These are phyloP conservation scores for Drosophila bifasciata DNA, from an alignment of 1,140 invertebrate genomes.

Conservation along the genomic window DNA sequence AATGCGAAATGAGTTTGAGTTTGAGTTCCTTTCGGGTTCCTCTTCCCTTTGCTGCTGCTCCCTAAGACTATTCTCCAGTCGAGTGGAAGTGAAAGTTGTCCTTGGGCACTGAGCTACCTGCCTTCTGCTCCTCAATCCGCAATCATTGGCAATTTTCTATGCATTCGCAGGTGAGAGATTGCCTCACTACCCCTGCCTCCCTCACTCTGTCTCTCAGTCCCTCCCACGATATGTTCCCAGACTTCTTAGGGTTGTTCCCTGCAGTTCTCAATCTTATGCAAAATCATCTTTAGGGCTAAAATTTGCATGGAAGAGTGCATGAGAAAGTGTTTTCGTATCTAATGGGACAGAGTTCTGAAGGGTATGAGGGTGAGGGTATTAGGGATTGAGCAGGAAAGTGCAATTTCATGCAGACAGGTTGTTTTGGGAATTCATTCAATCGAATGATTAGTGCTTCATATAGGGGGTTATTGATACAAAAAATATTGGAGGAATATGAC, in stretches of 20 bases:
- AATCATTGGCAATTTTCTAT: slow-evolving; percentile 35
- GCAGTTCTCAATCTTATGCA: slow-evolving; percentile 70
- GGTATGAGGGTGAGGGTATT: slow-evolving; percentile 16
- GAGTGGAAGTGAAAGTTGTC: slow-evolving; percentile 70
- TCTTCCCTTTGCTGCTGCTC: slow-evolving; percentile 15
- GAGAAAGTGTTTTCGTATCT: slow-evolving; percentile 70
- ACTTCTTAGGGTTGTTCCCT: slow-evolving; percentile 39
- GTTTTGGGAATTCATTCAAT: background rate
- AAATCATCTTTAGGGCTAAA: slow-evolving; percentile 59
- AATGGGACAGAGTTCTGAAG: slow-evolving; percentile 2
- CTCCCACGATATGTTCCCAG: slow-evolving; percentile 55
- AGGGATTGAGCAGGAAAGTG: slow-evolving; percentile 63
- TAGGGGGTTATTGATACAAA: too few relatives aligned
- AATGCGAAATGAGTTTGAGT: slow-evolving; percentile 82
- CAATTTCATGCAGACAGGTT: slow-evolving; percentile 68
- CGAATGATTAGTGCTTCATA: background rate
- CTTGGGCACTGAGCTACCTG: slow-evolving; percentile 31
- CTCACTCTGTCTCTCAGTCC: background rate
- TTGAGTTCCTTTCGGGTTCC: slow-evolving; percentile 43
- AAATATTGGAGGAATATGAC: background rate
- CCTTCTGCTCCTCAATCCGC: slow-evolving; percentile 12
- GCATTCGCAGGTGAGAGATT: slow-evolving; percentile 60
- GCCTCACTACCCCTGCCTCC: slow-evolving; percentile 40
- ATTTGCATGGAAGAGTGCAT: slow-evolving; percentile 82
- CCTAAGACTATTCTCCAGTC: slow-evolving; percentile 31